Evolutionary conservation across 1,140 invertebrate species (phyloP), one percentile per base, ranked within the genome.

Genomic region (Lepidurus apus): DNA sequence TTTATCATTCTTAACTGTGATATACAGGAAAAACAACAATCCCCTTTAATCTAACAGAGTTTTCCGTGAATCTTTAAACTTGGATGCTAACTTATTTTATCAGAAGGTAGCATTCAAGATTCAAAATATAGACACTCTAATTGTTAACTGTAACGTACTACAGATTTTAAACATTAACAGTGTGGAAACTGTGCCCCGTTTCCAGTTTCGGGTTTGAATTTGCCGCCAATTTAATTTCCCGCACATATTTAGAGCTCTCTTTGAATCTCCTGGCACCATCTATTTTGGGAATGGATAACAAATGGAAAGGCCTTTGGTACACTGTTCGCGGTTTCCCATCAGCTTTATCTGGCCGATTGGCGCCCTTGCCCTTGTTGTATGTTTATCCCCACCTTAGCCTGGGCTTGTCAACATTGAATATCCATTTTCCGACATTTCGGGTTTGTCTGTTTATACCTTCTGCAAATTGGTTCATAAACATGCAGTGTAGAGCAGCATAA

Each of bases 1-100:
- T 65, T 65, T 65, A 65, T 65, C 53, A 65, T 65, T 65, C 53
- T 65, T 65, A 65, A 65, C 53, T 65, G 53, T 65, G 53, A 65
- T 65, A 65, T 65, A 65, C 53, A 17, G 53, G 53, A 65, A 65
- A 65, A 65, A 65, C 53, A 65, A 65, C 53, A 65, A 65, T 65
- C 53, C 53, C 53, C 53, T 65, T 65, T 65, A 65, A 65, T 21
- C 21, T 65, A 34, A 34, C 13, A 7, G 47, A 6, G 6, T 9
- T 65, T 65, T 65, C 53, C 34, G 34, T 34, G 34, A 34, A 34
- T 34, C 34, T 34, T 34, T 4, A 34, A 34, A 34, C 34, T 34
- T 34, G 34, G 34, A 3, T 4, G 2, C 1, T 34, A 34, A 4
- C 4, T 34, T 34, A 34, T 34, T 34, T 34, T 34, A 34, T 34